Conservation (phyloP, 2,113 vertebrate genomes). For the Nanorana parkeri region DNA sequence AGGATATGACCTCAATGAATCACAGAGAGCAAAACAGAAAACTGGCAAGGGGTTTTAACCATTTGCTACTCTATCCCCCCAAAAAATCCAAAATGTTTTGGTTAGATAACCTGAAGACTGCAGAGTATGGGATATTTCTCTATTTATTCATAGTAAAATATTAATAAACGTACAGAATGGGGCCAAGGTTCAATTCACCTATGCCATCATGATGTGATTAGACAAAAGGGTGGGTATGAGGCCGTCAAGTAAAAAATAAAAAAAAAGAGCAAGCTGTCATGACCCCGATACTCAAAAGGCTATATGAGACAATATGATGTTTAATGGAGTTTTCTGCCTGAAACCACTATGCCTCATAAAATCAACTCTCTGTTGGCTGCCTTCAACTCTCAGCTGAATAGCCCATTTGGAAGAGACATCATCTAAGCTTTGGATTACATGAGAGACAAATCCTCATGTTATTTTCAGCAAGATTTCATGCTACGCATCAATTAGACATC, state of each 20-base stretch:
- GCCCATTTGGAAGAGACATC: conserved; percentile 1
- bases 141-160: no score
- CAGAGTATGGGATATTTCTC: no score
- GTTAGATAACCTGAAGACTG: no score
- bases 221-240: background rate
- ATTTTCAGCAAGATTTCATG: conserved; percentile 38
- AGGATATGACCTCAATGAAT: no score
- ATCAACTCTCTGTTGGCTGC: background rate
- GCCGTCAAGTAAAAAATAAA: background rate
- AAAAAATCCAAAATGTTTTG: no score
- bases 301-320: background rate
- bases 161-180: no score
- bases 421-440: conserved; percentile 46
- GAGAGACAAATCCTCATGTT: conserved; percentile 29
- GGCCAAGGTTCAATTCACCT: background rate
- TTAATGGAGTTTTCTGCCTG: background rate
- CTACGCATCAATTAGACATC: conserved; percentile 53
- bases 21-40: no score
- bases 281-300: background rate
- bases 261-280: background rate
- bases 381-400: background rate
- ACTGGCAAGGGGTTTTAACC: no score
- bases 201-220: background rate
- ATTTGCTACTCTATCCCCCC: no score
- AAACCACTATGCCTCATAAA: conserved; percentile 7